phyloP scores from a whole-genome alignment of 35 echinoderm and acorn worm genomes.

The Heliocidaris tuberculata region DNA sequence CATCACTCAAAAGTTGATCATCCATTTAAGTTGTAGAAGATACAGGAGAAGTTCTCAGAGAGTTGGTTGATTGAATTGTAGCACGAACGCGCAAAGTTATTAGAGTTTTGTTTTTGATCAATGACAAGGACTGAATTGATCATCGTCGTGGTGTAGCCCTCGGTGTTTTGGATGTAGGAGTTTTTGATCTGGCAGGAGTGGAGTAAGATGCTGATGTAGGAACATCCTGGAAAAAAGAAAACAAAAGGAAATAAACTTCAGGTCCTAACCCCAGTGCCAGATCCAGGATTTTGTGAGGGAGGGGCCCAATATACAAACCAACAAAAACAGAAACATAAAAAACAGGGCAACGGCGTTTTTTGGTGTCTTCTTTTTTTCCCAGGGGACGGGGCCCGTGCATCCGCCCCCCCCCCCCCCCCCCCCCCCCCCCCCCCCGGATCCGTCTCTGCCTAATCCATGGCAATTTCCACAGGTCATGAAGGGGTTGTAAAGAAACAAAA shows the following conservation, averaged over 20 bases:
- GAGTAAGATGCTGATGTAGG: conserved; percentile 50
- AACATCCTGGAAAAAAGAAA: conserved; percentile 41
- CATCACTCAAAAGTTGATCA: too few species aligned
- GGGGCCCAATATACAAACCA: too few species aligned
- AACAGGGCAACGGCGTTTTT: neutral
- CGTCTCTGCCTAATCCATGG: too few species aligned
- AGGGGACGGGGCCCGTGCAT: neutral
- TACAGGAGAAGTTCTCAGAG: too few species aligned
- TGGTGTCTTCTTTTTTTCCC: too few species aligned
- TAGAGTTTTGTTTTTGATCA: neutral
- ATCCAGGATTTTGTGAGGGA: too few species aligned
- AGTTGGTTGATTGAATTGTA: too few species aligned
- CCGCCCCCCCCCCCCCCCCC: neutral
- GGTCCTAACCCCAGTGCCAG: too few species aligned
- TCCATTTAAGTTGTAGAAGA: too few species aligned
- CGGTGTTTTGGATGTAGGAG: conserved; percentile 14
- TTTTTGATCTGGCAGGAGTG: conserved; percentile 42
- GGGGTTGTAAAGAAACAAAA: too few species aligned
- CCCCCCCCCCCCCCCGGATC: too few species aligned
- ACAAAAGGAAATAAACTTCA: conserved; percentile 17
- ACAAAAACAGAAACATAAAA: neutral
- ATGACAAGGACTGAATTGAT: neutral
- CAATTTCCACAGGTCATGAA: neutral
- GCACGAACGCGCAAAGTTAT: neutral
- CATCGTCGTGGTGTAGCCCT: neutral